Evolutionary conservation across 2,113 vertebrate genomes (phyloP), one percentile per base, ranked within the genome.

Genomic region (Sinocyclocheilus rhinocerous): DNA sequence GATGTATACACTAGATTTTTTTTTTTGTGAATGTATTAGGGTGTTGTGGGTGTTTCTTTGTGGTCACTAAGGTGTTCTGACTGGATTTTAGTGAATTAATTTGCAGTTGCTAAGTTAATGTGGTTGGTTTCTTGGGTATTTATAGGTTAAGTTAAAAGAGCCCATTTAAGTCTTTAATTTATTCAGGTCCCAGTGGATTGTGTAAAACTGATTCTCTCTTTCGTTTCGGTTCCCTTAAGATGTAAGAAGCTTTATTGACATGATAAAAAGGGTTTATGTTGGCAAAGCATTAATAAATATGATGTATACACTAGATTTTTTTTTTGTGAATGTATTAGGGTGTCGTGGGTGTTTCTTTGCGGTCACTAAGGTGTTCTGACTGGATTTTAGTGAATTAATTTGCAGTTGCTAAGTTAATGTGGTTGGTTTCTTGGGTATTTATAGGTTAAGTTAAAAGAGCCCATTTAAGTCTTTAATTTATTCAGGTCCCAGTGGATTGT

Each of bases 1-100:
- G 18, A 20, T 59, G 52, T 1, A 52, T 76, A 76, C 91, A 89
- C 90, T 87, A 79, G 80, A 76, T 84, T 87, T 81, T 85, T 45
- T n/a, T 92, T 86, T 69, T 87, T n/a, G 13, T 75, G 42, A 76
- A 48, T 6, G 1, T 48, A 3, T 76, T 48, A 42, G 36, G 18
- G 10, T 11, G 12, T 45, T 0, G 5, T n/a, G 36, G 39, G 39
- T 75, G 42, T 75, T 48, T 22, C 22, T 7, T 24, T 48, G 12
- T 10, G 11, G 39, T 75, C 6, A 45, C 4, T 15, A 48, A 72
- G 69, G 3, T 4, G 0, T 24, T 26, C n/a, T 65, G 36, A 72
- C 15, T 63, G n/a, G 10, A 12, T 63, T 65, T 6, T 65, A 65
- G 4, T 26, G 24, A 4, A 65, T 6, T 65, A 5, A 12, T 65